phyloP scores from a whole-genome alignment of 1,140 invertebrate species.

The Pseudomyrmex gracilis region DNA sequence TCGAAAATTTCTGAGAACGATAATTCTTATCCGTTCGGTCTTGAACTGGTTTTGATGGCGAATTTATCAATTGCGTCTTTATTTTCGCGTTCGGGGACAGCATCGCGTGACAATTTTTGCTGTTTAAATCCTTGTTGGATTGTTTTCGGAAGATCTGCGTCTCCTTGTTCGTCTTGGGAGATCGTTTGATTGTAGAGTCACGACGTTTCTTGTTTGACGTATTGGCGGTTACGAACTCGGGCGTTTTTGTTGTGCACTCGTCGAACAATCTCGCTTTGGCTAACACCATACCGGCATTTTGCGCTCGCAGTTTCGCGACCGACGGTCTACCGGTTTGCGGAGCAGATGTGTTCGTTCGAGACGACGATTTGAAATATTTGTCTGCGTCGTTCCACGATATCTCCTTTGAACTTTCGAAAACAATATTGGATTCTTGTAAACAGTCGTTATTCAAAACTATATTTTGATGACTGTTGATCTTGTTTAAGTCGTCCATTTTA shows the following conservation, averaged over 20 bases:
- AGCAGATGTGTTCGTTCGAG: slow-evolving; percentile 68
- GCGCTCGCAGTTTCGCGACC: slow-evolving; percentile 87
- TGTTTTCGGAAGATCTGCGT: slow-evolving; percentile 34
- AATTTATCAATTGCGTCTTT: slow-evolving; percentile 11
- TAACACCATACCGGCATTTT: slow-evolving; percentile 90
- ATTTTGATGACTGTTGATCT: slow-evolving; percentile 77
- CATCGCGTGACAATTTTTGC: slow-evolving; percentile 27
- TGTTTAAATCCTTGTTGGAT: slow-evolving; percentile 71
- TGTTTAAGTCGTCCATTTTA: slow-evolving; percentile 80
- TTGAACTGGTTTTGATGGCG: slow-evolving; percentile 18
- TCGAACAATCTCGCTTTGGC: slow-evolving; percentile 89
- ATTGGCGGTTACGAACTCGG: background rate
- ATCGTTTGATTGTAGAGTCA: slow-evolving; percentile 19
- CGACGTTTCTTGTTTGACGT: slow-evolving; percentile 45
- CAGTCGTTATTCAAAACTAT: slow-evolving; percentile 58
- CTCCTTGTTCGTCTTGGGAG: slow-evolving; percentile 10
- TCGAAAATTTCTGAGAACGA: slow-evolving; percentile 32
- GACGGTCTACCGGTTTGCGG: slow-evolving; percentile 87
- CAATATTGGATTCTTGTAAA: slow-evolving; percentile 8
- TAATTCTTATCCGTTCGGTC: slow-evolving; percentile 20
- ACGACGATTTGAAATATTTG: slow-evolving; percentile 78
- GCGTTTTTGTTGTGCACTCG: slow-evolving; percentile 79
- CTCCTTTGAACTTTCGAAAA: slow-evolving; percentile 56
- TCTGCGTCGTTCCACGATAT: slow-evolving; percentile 83
- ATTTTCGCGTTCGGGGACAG: slow-evolving; percentile 10